Conservation (phyloP, 1,140 invertebrate species). For the Antheraea mylitta region DNA sequence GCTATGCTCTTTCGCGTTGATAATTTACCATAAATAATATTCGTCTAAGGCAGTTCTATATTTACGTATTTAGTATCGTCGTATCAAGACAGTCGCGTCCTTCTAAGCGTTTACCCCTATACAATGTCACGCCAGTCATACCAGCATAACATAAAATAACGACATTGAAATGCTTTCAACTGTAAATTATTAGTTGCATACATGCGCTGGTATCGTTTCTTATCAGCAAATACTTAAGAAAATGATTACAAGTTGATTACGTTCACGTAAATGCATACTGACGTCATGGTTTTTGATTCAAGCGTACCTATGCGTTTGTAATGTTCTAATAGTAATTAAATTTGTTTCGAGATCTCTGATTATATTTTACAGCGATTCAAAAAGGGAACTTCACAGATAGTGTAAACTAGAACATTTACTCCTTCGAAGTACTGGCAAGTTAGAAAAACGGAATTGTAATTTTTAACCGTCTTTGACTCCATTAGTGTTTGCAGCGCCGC, state of each 20-base stretch:
- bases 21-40: too few species aligned
- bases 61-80: not conserved
- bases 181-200: not conserved
- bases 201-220: not conserved
- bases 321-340: too few species aligned
- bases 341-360: too few species aligned
- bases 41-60: too few species aligned
- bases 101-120: not conserved
- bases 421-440: too few species aligned
- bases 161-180: not conserved
- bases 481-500: too few species aligned
- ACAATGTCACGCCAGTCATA: not conserved
- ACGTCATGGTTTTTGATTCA: not conserved
- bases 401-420: too few species aligned
- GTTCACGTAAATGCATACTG: not conserved
- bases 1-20: too few species aligned
- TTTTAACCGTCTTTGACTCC: too few species aligned
- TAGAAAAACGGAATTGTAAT: too few species aligned
- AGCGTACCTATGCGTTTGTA: not conserved
- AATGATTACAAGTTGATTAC: not conserved
- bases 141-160: not conserved
- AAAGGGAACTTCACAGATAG: too few species aligned
- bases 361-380: too few species aligned
- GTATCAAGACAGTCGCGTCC: not conserved
- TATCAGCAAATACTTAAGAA: not conserved